A percentile compares a stretch with the other conserved stretches of the same genome.
Evolutionary conservation across 2,113 vertebrate species (phyloP).

Genomic region (Drymodes brunneopygia): DNA sequence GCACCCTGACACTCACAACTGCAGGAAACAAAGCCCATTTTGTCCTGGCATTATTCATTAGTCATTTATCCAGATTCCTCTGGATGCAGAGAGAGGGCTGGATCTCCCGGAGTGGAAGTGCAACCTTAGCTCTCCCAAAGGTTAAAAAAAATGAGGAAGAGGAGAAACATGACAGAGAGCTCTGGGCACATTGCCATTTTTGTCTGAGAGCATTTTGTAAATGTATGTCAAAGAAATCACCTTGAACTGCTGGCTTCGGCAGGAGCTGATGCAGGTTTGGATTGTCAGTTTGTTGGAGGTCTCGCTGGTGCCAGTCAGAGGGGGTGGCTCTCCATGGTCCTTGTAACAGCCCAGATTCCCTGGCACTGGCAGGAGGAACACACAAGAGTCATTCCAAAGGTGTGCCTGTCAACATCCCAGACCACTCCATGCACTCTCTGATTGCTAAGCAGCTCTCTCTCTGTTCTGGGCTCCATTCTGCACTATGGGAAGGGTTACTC

Average conservation of each 20-base stretch:
- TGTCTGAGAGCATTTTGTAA: not conserved
- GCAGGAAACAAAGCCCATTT: not conserved
- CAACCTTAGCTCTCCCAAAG: not conserved
- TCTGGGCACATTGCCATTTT: not conserved
- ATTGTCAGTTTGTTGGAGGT: slow-evolving; percentile 94
- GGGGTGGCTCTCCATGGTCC: slow-evolving; percentile 91
- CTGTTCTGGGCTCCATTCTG: not conserved
- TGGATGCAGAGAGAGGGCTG: not conserved
- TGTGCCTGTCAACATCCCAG: not conserved
- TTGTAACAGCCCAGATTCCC: slow-evolving; percentile 95
- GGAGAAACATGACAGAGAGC: not conserved
- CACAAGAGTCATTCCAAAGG: not conserved
- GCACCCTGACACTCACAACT: not conserved
- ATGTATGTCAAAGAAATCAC: slow-evolving; percentile 61
- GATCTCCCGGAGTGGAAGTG: not conserved
- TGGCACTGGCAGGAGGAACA: slow-evolving; percentile 80
- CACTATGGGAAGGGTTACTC: not conserved
- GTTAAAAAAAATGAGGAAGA: not conserved
- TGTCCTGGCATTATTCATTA: not conserved
- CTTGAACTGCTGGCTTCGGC: slow-evolving; percentile 89
- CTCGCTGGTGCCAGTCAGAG: slow-evolving; percentile 86
- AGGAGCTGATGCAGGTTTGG: slow-evolving; percentile 93
- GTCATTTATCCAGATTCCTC: not conserved
- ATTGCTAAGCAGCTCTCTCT: not conserved
- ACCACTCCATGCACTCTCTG: not conserved